These are phyloP conservation scores for Ptychadena robeensis DNA, from an alignment of 2,797 vertebrate species.

Conservation along the genomic window DNA sequence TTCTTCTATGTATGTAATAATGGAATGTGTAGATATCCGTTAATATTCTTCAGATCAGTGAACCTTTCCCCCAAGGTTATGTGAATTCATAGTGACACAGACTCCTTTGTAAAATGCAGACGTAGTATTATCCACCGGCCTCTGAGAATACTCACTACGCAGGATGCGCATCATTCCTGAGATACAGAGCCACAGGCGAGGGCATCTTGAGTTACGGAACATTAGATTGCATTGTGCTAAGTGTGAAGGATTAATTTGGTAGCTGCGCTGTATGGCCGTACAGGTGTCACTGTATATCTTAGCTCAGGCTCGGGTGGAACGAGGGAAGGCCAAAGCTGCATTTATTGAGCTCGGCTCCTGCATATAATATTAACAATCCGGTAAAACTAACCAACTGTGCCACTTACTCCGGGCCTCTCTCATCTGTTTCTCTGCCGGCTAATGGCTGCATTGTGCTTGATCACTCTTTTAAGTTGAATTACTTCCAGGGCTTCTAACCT, in stretches of 20 bases:
- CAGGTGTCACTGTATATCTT: conserved; percentile 38
- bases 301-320: conserved; percentile 37
- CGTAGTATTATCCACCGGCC: conserved; percentile 1
- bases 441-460: conserved; percentile 41
- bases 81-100: not conserved
- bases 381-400: conserved; percentile 19
- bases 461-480: conserved; percentile 7
- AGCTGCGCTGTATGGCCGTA: not conserved
- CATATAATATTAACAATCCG: conserved; percentile 51
- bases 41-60: not conserved
- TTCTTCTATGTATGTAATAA: not conserved
- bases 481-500: conserved; percentile 21
- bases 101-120: not conserved
- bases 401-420: conserved; percentile 11
- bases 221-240: conserved; percentile 26
- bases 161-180: conserved; percentile 3
- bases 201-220: conserved; percentile 36
- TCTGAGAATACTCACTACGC: conserved; percentile 30
- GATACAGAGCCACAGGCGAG: not conserved
- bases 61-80: not conserved
- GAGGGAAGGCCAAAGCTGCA: conserved; percentile 19
- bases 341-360: conserved; percentile 13
- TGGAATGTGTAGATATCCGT: not conserved
- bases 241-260: conserved; percentile 44
- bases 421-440: conserved; percentile 15